These are phyloP conservation scores for Brachionus sp. DNA, from an alignment of 1,140 invertebrate species.

Conservation along the genomic window DNA sequence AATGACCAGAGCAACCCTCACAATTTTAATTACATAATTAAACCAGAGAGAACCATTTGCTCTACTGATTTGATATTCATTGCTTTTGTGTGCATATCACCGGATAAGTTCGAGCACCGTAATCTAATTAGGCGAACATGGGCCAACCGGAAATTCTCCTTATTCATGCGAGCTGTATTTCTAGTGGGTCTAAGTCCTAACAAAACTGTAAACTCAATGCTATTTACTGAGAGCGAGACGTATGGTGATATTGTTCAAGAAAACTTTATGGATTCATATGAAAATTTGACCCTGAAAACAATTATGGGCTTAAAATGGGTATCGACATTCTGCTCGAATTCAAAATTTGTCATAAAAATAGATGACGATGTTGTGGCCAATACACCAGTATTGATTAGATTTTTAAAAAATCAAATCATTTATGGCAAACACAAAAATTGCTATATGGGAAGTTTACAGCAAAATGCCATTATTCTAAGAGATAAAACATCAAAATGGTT, in stretches of 20 bases:
- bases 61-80: neutral
- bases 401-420: neutral
- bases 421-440: neutral
- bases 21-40: constrained; percentile 47
- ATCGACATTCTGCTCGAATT: constrained; percentile 43
- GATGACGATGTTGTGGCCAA: constrained; percentile 48
- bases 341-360: constrained; percentile 47
- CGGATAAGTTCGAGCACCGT: constrained; percentile 47
- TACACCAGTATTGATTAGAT: constrained; percentile 23
- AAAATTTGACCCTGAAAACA: constrained; percentile 48
- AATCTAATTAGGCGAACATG: constrained; percentile 47
- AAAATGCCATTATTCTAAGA: neutral
- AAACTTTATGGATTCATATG: constrained; percentile 48
- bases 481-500: neutral
- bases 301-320: constrained; percentile 50
- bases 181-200: neutral
- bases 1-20: neutral
- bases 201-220: neutral
- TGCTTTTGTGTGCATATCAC: neutral
- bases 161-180: neutral
- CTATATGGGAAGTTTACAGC: neutral
- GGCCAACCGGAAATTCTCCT: neutral
- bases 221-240: constrained; percentile 40
- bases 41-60: neutral
- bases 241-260: constrained; percentile 49